Conservation (phyloP, 23 tunicate genomes). For the Phallusia fumigata region DNA sequence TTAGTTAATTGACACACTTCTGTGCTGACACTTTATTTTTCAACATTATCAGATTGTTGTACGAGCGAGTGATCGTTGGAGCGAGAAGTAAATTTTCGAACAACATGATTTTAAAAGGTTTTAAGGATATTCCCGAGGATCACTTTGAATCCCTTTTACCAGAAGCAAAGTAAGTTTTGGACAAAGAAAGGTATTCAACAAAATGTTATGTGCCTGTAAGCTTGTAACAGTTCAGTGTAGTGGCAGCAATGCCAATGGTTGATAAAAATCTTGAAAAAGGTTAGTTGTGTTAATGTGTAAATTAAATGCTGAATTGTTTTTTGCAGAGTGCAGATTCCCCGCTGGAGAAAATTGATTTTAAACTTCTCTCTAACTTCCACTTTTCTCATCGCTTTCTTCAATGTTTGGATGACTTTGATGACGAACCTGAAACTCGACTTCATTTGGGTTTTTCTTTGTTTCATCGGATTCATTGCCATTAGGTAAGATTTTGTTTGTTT, state of each 20-base stretch:
- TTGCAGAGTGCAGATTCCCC: slow-evolving; percentile 52
- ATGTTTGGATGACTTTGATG: slow-evolving; percentile 55
- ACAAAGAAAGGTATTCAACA: neutral
- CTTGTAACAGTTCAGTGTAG: too few relatives aligned
- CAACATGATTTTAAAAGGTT: slow-evolving; percentile 82
- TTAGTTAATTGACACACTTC: too few relatives aligned
- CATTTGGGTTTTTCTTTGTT: slow-evolving; percentile 37
- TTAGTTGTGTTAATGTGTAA: too few relatives aligned
- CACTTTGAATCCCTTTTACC: slow-evolving; percentile 75
- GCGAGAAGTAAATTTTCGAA: slow-evolving; percentile 49
- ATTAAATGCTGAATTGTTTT: too few relatives aligned
- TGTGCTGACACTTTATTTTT: too few relatives aligned
- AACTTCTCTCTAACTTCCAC: slow-evolving; percentile 46
- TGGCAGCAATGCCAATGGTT: too few relatives aligned
- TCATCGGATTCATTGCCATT: slow-evolving; percentile 39
- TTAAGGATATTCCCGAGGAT: slow-evolving; percentile 71
- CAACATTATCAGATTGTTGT: slow-evolving; percentile 22
- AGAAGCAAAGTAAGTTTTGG: slow-evolving; percentile 53
- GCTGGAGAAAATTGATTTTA: slow-evolving; percentile 36
- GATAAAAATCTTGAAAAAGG: too few relatives aligned
- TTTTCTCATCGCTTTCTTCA: slow-evolving; percentile 56
- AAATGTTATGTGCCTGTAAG: neutral
- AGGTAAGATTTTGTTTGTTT: slow-evolving; percentile 23
- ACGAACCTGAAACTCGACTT: slow-evolving; percentile 52
- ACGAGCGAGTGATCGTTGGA: slow-evolving; percentile 65